phyloP scores from a whole-genome alignment of 1,140 invertebrate species.

The Ganaspis sp. region DNA sequence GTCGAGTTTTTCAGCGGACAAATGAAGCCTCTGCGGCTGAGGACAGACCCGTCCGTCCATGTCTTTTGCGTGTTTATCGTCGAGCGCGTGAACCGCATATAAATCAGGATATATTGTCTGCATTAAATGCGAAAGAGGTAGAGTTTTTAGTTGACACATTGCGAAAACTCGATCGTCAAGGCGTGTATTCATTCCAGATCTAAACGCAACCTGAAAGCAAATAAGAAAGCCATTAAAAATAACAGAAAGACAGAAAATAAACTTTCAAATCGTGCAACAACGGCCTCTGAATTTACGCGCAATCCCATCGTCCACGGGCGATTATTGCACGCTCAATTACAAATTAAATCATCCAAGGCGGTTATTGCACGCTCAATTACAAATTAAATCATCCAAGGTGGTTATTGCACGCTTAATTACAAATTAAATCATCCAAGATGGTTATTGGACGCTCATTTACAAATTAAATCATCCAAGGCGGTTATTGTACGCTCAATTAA shows the following conservation, averaged over 20 bases:
- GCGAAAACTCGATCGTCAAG: conserved; percentile 95
- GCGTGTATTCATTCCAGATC: conserved; percentile 89
- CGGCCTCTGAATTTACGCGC: no score
- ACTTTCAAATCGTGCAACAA: no score
- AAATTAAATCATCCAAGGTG: no score
- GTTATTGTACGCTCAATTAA: no score
- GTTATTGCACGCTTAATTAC: no score
- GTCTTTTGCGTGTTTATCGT: conserved; percentile 79
- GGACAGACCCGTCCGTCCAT: conserved; percentile 77
- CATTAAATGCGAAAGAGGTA: conserved; percentile 89
- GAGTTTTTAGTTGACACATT: conserved; percentile 95
- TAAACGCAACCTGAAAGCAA: conserved; percentile 85
- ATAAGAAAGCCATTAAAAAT: neutral
- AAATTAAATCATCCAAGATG: no score
- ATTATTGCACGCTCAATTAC: no score
- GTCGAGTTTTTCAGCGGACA: conserved; percentile 87
- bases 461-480: no score
- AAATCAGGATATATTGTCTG: conserved; percentile 94
- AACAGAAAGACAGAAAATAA: neutral
- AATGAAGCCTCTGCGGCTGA: conserved; percentile 81
- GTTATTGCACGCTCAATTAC: no score
- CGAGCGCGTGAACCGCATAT: conserved; percentile 90
- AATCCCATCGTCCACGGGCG: no score
- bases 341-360: no score
- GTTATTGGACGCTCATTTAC: no score